phyloP scores from a whole-genome alignment of 2,113 vertebrate species.

The Dipodomys stephensi region DNA sequence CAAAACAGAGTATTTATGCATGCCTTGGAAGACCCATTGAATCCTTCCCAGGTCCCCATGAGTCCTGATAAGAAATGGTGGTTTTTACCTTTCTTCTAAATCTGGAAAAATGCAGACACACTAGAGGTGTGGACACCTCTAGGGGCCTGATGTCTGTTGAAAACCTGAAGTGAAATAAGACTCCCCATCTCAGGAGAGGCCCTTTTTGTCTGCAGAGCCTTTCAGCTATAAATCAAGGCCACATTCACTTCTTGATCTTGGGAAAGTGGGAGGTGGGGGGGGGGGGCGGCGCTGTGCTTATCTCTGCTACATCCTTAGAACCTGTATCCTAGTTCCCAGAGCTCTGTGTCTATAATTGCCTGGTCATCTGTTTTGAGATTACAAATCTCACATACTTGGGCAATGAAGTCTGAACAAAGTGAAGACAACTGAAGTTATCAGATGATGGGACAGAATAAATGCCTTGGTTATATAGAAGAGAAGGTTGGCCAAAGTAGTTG shows the following conservation, averaged over 20 bases:
- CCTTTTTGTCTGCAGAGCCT: background rate
- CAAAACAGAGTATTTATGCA: background rate
- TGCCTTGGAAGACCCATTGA: background rate
- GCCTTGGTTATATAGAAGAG: conserved; percentile 36
- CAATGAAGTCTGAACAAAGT: conserved; percentile 53
- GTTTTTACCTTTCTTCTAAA: conserved; percentile 35
- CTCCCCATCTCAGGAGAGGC: background rate
- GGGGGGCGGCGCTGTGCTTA: background rate
- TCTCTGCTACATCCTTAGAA: accelerated
- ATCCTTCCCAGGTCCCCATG: background rate
- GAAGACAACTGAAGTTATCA: conserved; percentile 69
- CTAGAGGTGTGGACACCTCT: background rate
- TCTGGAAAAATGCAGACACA: background rate
- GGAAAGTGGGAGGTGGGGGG: background rate
- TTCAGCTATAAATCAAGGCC: background rate
- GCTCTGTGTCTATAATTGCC: background rate
- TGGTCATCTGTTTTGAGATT: conserved; percentile 51
- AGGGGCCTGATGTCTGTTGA: background rate
- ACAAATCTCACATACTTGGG: conserved; percentile 8
- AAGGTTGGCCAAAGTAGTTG: conserved; percentile 18
- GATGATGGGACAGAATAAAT: conserved; percentile 44
- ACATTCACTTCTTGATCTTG: background rate
- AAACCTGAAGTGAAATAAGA: conserved; percentile 18
- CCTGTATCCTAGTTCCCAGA: background rate
- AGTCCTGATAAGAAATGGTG: conserved; percentile 13